Percentiles rank a stretch among this genome's conserved stretches.
These are phyloP conservation scores for Drosophila nr. perissopoda DNA, from an alignment of 2,888 invertebrate species.

Conservation along the genomic window DNA sequence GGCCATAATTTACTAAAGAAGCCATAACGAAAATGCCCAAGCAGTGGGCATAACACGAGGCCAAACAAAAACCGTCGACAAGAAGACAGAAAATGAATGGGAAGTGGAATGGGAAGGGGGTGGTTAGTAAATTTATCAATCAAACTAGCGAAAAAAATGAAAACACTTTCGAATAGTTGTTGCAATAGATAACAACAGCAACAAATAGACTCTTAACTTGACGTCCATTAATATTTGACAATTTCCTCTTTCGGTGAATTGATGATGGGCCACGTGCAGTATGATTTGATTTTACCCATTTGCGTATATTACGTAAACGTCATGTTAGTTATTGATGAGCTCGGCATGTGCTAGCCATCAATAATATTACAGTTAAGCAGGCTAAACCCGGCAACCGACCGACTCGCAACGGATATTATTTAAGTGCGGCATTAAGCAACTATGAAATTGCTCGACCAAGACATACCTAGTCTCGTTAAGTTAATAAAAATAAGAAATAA, in stretches of 20 bases:
- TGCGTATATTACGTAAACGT: conserved; percentile 66
- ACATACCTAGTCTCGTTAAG: not conserved
- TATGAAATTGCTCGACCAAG: not conserved
- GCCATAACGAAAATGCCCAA: conserved; percentile 66
- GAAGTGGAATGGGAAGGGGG: not conserved
- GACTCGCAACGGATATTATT: conserved; percentile 29
- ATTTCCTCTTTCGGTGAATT: conserved; percentile 66
- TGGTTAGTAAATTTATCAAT: conserved; percentile 72
- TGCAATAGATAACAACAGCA: conserved; percentile 57
- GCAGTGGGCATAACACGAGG: conserved; percentile 37
- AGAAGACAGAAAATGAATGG: conserved; percentile 2
- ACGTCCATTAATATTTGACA: conserved; percentile 77
- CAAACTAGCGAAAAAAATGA: conserved; percentile 59
- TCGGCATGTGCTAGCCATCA: conserved; percentile 64
- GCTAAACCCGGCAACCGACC: not conserved
- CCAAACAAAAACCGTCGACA: conserved; percentile 24
- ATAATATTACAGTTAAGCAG: conserved; percentile 50
- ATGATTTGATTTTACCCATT: conserved; percentile 69
- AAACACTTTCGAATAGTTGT: conserved; percentile 71
- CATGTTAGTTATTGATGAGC: conserved; percentile 68
- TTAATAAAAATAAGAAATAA: not conserved
- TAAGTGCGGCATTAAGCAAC: conserved; percentile 45
- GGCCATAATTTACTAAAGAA: conserved; percentile 78
- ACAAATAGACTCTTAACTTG: conserved; percentile 48
- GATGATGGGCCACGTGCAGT: conserved; percentile 58